Percentiles rank a stretch among this genome's conserved stretches.
Conservation (phyloP, 2,888 invertebrate species). For the Dryomyza anilis region DNA sequence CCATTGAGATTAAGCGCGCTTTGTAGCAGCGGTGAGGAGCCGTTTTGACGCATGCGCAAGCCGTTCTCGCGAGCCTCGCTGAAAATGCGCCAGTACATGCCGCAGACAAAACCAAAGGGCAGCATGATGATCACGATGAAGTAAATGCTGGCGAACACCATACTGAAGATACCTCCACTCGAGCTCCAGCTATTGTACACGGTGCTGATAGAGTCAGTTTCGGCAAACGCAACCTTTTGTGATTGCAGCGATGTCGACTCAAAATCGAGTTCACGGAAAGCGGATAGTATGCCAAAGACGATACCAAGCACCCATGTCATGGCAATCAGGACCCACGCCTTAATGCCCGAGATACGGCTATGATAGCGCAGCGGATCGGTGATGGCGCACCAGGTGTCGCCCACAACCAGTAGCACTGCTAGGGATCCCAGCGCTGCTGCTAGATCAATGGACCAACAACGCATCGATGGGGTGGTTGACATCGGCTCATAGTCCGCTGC, state of each 20-base stretch:
- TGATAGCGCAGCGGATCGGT: slow-evolving; percentile 68
- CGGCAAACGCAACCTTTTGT: background rate
- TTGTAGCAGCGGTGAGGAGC: slow-evolving; percentile 60
- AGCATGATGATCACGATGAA: slow-evolving; percentile 59
- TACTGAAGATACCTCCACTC: slow-evolving; percentile 50
- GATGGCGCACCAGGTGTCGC: slow-evolving; percentile 68
- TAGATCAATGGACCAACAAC: slow-evolving; percentile 60
- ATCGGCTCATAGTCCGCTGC: background rate
- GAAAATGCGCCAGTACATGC: slow-evolving; percentile 62
- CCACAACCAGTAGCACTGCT: slow-evolving; percentile 59
- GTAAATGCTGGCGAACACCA: slow-evolving; percentile 55
- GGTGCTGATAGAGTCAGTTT: background rate
- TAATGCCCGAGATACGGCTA: slow-evolving; percentile 61
- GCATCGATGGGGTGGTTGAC: slow-evolving; percentile 38
- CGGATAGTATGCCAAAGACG: slow-evolving; percentile 59
- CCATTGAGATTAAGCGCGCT: slow-evolving; percentile 59
- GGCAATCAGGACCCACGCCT: slow-evolving; percentile 60
- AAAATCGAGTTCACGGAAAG: slow-evolving; percentile 57
- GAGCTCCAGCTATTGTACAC: slow-evolving; percentile 31
- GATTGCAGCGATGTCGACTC: slow-evolving; percentile 50
- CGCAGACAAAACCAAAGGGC: slow-evolving; percentile 60
- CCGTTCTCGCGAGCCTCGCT: slow-evolving; percentile 61
- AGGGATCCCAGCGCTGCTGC: slow-evolving; percentile 59
- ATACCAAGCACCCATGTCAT: slow-evolving; percentile 60
- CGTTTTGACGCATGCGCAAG: slow-evolving; percentile 60